A percentile compares a stretch with the other conserved stretches of the same genome.
Conservation (phyloP, 2,113 vertebrate genomes). For the Myiagra hebetior region DNA sequence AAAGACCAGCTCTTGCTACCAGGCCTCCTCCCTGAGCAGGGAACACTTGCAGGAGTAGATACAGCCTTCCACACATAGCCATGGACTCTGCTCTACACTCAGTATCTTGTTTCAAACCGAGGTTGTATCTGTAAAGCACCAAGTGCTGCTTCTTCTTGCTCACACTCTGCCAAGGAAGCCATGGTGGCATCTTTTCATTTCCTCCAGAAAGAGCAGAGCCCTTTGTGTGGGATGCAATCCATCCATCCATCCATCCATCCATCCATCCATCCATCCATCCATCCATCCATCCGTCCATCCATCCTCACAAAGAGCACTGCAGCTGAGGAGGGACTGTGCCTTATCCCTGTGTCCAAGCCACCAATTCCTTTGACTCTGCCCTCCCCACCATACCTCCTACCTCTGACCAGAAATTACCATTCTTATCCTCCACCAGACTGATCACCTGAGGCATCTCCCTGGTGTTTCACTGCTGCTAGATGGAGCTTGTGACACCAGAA, state of each 20-base stretch:
- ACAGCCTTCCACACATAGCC: not conserved
- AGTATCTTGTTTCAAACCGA: not conserved
- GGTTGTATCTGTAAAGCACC: not conserved
- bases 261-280: not conserved
- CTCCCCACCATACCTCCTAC: not conserved
- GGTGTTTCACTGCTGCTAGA: not conserved
- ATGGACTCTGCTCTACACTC: not conserved
- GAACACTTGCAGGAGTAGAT: not conserved
- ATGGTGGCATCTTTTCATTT: not conserved
- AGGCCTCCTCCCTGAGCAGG: not conserved
- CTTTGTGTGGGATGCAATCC: accelerated
- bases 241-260: not conserved
- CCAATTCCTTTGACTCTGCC: not conserved
- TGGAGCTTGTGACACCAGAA: not conserved
- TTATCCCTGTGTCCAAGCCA: not conserved
- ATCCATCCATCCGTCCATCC: not conserved
- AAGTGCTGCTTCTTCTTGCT: not conserved
- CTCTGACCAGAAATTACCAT: not conserved
- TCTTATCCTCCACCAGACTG: not conserved
- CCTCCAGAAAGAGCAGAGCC: not conserved
- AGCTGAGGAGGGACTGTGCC: not conserved
- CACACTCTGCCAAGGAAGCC: not conserved
- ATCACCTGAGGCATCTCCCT: not conserved
- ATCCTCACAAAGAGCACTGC: not conserved
- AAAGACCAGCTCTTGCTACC: not conserved